phyloP scores from a whole-genome alignment of 2,888 invertebrate species.

The Drosophila suboccidentalis region DNA sequence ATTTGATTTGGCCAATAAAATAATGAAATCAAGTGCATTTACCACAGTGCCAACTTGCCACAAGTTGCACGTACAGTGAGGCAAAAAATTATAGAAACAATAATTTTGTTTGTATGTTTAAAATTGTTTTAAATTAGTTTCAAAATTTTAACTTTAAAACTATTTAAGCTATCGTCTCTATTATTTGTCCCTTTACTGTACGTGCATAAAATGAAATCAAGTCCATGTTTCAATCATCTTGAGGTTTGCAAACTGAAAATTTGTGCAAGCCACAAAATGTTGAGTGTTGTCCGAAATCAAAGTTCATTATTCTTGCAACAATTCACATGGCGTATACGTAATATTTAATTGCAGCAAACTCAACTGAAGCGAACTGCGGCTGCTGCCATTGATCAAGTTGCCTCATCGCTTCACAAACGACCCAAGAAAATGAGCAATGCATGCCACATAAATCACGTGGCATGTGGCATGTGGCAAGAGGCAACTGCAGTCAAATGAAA shows the following conservation, averaged over 20 bases:
- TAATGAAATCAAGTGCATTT: slow-evolving; percentile 5
- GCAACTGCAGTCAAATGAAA: slow-evolving; percentile 21
- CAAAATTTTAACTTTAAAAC: too few relatives aligned
- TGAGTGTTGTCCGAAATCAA: slow-evolving; percentile 50
- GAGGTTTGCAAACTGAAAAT: slow-evolving; percentile 3
- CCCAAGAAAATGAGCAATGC: slow-evolving; percentile 59
- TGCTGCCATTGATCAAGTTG: slow-evolving; percentile 67
- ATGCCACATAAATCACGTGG: slow-evolving; percentile 60
- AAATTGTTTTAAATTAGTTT: too few relatives aligned
- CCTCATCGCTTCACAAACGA: slow-evolving; percentile 54
- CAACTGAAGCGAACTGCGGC: slow-evolving; percentile 13
- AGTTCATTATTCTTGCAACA: slow-evolving; percentile 68
- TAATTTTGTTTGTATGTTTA: too few relatives aligned
- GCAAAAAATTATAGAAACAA: too few relatives aligned
- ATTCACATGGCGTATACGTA: slow-evolving; percentile 66
- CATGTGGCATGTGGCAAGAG: background rate
- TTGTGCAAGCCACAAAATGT: slow-evolving; percentile 12
- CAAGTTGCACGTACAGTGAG: background rate
- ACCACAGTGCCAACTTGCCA: background rate
- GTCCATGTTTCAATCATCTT: slow-evolving; percentile 12
- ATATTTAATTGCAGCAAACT: slow-evolving; percentile 56
- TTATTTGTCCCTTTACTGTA: too few relatives aligned
- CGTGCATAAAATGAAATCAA: slow-evolving; percentile 28
- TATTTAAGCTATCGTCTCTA: too few relatives aligned
- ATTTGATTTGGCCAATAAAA: slow-evolving; percentile 4